A percentile compares a stretch with the other conserved stretches of the same genome.
Evolutionary conservation across 2,113 vertebrate species (phyloP).

Genomic region (Mustelus asterias): DNA sequence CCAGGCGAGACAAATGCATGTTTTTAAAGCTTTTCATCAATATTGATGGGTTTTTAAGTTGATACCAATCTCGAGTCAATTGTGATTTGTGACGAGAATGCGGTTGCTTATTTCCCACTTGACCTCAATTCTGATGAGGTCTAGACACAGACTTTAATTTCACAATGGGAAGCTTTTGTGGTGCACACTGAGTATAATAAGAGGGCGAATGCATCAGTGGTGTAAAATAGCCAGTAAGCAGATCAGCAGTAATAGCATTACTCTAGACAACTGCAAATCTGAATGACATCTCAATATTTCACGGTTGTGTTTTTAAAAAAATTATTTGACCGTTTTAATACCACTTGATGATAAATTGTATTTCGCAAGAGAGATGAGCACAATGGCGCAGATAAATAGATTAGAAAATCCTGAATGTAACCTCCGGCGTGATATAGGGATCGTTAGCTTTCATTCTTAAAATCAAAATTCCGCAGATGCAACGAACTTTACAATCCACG

Average conservation of each 20-base stretch:
- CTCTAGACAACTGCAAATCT: neutral
- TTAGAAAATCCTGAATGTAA: neutral
- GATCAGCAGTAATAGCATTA: neutral
- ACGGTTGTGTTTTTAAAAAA: neutral
- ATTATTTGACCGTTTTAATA: neutral
- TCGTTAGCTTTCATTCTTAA: neutral
- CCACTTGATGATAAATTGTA: neutral
- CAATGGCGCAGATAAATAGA: neutral
- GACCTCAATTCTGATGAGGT: neutral
- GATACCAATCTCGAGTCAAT: slow-evolving; percentile 3
- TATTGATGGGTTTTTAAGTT: slow-evolving; percentile 14
- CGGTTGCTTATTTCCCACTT: slow-evolving; percentile 11
- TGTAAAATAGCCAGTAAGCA: neutral
- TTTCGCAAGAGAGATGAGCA: neutral
- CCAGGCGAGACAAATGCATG: neutral
- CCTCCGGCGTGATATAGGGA: neutral
- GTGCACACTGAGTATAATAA: neutral
- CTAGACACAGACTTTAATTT: neutral
- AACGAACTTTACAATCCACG: neutral
- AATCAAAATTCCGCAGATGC: neutral
- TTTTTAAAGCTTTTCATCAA: neutral
- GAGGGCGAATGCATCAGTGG: neutral
- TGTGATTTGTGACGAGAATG: slow-evolving; percentile 1
- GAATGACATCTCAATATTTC: neutral
- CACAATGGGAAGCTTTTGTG: neutral